Percentiles rank a stretch among this genome's conserved stretches.
Evolutionary conservation across 2,888 invertebrate species (phyloP).

Genomic region (Diploptera punctata): DNA sequence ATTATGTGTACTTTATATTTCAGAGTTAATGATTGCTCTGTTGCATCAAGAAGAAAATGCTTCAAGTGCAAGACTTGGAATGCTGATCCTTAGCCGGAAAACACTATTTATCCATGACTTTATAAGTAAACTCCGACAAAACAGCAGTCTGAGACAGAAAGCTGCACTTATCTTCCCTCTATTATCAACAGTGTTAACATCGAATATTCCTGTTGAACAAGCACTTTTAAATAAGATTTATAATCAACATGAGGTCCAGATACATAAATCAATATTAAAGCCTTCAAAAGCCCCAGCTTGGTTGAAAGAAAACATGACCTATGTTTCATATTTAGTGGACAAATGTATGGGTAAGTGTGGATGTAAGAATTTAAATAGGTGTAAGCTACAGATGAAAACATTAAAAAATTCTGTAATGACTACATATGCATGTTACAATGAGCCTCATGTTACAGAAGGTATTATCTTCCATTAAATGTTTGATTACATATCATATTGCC

Average conservation of each 20-base stretch:
- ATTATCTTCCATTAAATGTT: too few species aligned
- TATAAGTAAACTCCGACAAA: not conserved
- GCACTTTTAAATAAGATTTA: constrained; percentile 61
- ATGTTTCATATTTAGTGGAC: constrained; percentile 65
- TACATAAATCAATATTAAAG: constrained; percentile 69
- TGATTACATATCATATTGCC: too few species aligned
- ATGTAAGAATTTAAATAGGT: too few species aligned
- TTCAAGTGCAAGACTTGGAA: constrained; percentile 27
- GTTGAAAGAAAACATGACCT: constrained; percentile 59
- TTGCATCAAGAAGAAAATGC: not conserved
- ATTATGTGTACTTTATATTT: not conserved
- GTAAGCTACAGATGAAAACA: too few species aligned
- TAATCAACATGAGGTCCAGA: constrained; percentile 65
- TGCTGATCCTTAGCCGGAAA: constrained; percentile 10
- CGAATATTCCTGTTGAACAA: constrained; percentile 57
- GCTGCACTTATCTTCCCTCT: constrained; percentile 4
- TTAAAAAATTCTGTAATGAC: too few species aligned
- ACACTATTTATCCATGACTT: not conserved
- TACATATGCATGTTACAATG: too few species aligned
- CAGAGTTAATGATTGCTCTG: not conserved
- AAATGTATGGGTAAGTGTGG: constrained; percentile 60
- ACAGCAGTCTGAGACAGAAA: constrained; percentile 4
- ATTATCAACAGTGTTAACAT: constrained; percentile 63
- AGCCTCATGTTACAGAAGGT: too few species aligned
- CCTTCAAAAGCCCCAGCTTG: constrained; percentile 68